Conservation (phyloP, 2,888 invertebrate species). For the Eristalis pertinax region DNA sequence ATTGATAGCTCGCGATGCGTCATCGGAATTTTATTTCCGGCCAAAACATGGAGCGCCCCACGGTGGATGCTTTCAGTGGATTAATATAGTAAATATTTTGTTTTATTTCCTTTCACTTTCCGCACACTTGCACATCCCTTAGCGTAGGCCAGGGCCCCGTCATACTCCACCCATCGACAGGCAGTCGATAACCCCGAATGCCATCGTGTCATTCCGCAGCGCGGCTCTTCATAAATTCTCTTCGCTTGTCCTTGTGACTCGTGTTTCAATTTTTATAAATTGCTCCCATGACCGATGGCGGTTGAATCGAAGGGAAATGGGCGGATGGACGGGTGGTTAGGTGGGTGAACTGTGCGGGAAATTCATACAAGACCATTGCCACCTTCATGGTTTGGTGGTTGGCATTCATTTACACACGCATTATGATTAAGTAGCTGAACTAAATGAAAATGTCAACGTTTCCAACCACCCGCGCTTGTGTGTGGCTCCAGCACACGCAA, state of each 20-base stretch:
- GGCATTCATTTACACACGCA: slow-evolving; percentile 51
- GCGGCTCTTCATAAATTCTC: slow-evolving; percentile 53
- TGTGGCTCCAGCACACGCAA: not conserved
- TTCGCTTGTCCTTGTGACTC: slow-evolving; percentile 43
- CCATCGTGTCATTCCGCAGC: slow-evolving; percentile 27
- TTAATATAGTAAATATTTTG: slow-evolving; percentile 26
- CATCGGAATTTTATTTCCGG: slow-evolving; percentile 33
- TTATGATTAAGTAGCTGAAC: slow-evolving; percentile 55
- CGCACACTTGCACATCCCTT: slow-evolving; percentile 16
- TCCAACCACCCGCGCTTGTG: not conserved
- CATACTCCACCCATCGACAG: not conserved
- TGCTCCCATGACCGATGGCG: slow-evolving; percentile 28
- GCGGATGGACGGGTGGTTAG: not conserved
- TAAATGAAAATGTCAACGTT: slow-evolving; percentile 65
- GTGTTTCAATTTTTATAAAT: slow-evolving; percentile 49
- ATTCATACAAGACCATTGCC: not conserved
- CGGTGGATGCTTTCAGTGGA: slow-evolving; percentile 38
- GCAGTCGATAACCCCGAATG: slow-evolving; percentile 8
- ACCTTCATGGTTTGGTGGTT: slow-evolving; percentile 2
- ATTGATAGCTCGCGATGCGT: slow-evolving; percentile 14
- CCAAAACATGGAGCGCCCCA: not conserved
- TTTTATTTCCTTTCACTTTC: slow-evolving; percentile 9
- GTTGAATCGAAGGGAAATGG: not conserved
- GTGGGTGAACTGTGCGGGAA: too few relatives aligned
- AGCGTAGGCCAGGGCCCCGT: slow-evolving; percentile 6